phyloP scores from a whole-genome alignment of 2,113 vertebrate genomes.

The Micromys minutus region DNA sequence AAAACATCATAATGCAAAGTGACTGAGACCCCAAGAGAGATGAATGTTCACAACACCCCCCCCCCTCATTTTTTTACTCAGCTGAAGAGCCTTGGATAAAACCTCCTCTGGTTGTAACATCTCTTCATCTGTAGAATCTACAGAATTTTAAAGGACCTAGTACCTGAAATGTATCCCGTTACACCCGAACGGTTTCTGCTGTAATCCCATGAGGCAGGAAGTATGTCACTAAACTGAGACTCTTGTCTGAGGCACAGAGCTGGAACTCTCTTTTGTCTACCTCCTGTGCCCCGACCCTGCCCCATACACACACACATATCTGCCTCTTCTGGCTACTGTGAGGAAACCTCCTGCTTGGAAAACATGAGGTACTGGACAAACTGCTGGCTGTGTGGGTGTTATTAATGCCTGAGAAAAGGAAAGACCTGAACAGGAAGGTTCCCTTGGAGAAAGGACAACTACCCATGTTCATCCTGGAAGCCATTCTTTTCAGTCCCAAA shows the following conservation, averaged over 20 bases:
- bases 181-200: not conserved
- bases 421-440: not conserved
- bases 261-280: too few species aligned
- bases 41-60: not conserved
- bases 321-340: too few species aligned
- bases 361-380: not conserved
- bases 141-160: too few species aligned
- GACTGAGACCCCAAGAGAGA: not conserved
- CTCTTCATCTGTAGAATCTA: not conserved
- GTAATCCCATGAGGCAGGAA: not conserved
- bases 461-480: not conserved
- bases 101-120: not conserved
- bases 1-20: not conserved
- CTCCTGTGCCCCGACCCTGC: too few species aligned
- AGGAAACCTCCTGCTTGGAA: not conserved
- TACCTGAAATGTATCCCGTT: not conserved
- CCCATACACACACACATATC: not conserved
- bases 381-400: not conserved
- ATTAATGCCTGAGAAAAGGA: constrained; percentile 65
- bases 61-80: not conserved
- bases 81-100: not conserved
- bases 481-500: not conserved
- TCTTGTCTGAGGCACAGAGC: not conserved
- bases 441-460: not conserved
- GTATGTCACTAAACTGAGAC: not conserved